Evolutionary conservation across 2,113 vertebrate genomes (phyloP).

Genomic region (Salvelinus alpinus): DNA sequence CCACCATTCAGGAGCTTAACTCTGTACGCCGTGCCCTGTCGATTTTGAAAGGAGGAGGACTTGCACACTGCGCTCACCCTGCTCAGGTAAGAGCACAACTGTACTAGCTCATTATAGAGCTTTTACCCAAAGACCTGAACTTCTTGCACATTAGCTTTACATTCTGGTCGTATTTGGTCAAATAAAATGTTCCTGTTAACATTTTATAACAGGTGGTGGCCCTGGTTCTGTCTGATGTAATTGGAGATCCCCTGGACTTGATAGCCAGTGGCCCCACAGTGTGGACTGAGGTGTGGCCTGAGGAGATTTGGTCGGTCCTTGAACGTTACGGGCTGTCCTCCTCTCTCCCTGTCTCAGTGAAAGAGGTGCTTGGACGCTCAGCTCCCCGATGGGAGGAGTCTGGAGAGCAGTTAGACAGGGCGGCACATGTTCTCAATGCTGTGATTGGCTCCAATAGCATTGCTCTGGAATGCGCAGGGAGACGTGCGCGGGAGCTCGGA

Average conservation of each 20-base stretch:
- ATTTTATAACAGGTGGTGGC: slow-evolving; percentile 81
- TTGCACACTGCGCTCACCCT: slow-evolving; percentile 83
- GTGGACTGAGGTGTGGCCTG: slow-evolving; percentile 65
- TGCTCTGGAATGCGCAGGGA: slow-evolving; percentile 80
- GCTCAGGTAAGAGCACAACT: slow-evolving; percentile 78
- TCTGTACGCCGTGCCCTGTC: slow-evolving; percentile 85
- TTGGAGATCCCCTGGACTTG: slow-evolving; percentile 90
- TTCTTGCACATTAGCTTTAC: neutral
- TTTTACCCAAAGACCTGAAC: neutral
- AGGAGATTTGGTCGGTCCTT: slow-evolving; percentile 83
- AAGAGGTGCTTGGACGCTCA: slow-evolving; percentile 72
- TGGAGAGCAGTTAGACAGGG: slow-evolving; percentile 24
- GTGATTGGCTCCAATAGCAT: slow-evolving; percentile 89
- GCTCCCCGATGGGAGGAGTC: slow-evolving; percentile 48
- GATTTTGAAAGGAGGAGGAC: slow-evolving; percentile 89
- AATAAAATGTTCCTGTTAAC: neutral
- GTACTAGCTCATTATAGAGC: no score
- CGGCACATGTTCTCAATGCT: slow-evolving; percentile 76
- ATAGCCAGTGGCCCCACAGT: slow-evolving; percentile 96
- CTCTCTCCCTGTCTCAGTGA: slow-evolving; percentile 79
- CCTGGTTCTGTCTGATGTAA: slow-evolving; percentile 93
- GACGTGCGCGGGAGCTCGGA: slow-evolving; percentile 78
- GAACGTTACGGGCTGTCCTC: slow-evolving; percentile 76
- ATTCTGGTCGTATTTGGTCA: no score
- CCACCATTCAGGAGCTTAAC: slow-evolving; percentile 94